Conservation (phyloP, 2,888 invertebrate species). For the Mellilla xanthometata region DNA sequence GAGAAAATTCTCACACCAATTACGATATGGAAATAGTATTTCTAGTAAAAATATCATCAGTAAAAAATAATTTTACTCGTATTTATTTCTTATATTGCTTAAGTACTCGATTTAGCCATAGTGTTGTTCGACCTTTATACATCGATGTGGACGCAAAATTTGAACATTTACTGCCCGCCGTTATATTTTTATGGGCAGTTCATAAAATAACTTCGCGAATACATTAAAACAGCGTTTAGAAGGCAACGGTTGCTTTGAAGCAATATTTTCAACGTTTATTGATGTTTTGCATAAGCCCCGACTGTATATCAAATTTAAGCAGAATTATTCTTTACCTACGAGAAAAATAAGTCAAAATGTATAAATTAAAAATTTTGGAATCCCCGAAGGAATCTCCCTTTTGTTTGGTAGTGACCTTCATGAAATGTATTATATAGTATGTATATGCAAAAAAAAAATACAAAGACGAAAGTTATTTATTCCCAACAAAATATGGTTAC, state of each 20-base stretch:
- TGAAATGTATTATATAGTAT: too few species aligned
- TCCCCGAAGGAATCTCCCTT: too few species aligned
- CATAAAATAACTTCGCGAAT: constrained; percentile 74
- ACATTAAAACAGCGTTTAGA: constrained; percentile 64
- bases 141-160: constrained; percentile 65
- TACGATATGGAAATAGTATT: too few species aligned
- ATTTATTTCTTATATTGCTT: too few species aligned
- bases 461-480: too few species aligned
- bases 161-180: constrained; percentile 65
- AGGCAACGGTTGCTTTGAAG: constrained; percentile 55
- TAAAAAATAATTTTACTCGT: too few species aligned
- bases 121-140: constrained; percentile 39
- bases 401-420: too few species aligned
- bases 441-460: too few species aligned
- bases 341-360: constrained; percentile 22
- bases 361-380: too few species aligned
- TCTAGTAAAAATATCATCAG: too few species aligned
- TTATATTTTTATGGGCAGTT: constrained; percentile 76
- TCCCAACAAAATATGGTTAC: too few species aligned
- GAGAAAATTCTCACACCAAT: too few species aligned
- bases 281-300: constrained; percentile 66
- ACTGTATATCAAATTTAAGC: constrained; percentile 43
- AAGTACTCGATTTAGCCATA: neutral
- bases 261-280: constrained; percentile 73
- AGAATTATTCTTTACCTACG: constrained; percentile 30